A percentile compares a stretch with the other conserved stretches of the same genome.
Conservation (phyloP, 2,888 invertebrate genomes). For the Epistrophe grossulariae region DNA sequence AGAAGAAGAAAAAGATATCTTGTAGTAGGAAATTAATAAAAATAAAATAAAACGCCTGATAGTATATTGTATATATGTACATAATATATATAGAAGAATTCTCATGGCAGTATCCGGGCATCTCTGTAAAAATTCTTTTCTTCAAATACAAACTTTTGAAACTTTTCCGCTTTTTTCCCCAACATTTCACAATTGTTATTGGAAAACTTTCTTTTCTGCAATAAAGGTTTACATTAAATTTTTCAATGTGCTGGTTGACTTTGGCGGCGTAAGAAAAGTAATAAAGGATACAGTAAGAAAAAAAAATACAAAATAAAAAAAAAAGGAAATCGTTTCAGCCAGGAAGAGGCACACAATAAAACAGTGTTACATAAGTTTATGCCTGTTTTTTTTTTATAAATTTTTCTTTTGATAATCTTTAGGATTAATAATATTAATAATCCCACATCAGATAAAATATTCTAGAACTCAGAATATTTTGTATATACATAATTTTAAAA, state of each 20-base stretch:
- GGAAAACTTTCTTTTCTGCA: constrained; percentile 74
- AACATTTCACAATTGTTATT: constrained; percentile 76
- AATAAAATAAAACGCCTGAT: constrained; percentile 73
- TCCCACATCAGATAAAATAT: constrained; percentile 38
- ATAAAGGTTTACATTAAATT: constrained; percentile 76
- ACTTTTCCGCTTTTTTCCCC: constrained; percentile 76
- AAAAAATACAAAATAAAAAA: constrained; percentile 19
- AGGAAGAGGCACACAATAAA: constrained; percentile 50
- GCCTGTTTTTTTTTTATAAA: constrained; percentile 1
- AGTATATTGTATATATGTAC: constrained; percentile 17
- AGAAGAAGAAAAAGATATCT: constrained; percentile 49
- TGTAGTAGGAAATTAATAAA: constrained; percentile 65
- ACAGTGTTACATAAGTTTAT: constrained; percentile 49
- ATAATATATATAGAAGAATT: constrained; percentile 61
- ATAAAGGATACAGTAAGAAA: constrained; percentile 66
- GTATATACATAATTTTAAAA: background rate
- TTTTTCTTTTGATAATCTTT: constrained; percentile 24
- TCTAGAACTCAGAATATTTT: background rate
- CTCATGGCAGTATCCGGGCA: constrained; percentile 63
- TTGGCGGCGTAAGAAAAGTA: constrained; percentile 73
- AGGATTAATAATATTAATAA: constrained; percentile 69
- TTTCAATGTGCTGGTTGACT: constrained; percentile 76
- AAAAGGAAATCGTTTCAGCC: constrained; percentile 26
- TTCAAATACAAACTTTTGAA: constrained; percentile 71
- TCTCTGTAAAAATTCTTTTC: constrained; percentile 73